These are phyloP conservation scores for Zaprionus lachaisei DNA, from an alignment of 1,140 invertebrate species.

Conservation along the genomic window DNA sequence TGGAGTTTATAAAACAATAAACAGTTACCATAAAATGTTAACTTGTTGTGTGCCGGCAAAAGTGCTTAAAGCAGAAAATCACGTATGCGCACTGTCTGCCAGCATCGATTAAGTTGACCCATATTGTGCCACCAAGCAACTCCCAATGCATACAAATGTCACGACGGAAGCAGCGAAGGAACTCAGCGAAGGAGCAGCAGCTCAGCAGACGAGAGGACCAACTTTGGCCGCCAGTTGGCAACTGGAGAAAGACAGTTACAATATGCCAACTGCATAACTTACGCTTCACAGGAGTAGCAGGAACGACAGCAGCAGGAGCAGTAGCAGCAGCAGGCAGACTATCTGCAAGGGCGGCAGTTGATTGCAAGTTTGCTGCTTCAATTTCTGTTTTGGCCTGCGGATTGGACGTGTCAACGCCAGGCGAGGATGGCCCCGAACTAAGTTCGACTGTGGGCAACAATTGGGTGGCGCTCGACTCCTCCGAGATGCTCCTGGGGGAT, in stretches of 20 bases:
- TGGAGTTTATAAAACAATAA: conserved; percentile 8
- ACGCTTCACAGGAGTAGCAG: conserved; percentile 45
- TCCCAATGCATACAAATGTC: conserved; percentile 52
- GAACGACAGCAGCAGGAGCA: neutral
- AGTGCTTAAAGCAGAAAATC: conserved; percentile 38
- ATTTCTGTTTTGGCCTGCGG: conserved; percentile 26
- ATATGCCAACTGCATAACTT: conserved; percentile 53
- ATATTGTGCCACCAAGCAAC: conserved; percentile 32
- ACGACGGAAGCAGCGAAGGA: neutral
- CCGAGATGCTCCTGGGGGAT: conserved; percentile 69
- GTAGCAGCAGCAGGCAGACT: neutral
- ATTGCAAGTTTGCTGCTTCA: conserved; percentile 1
- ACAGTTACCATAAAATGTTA: conserved; percentile 19
- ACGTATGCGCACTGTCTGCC: conserved; percentile 53
- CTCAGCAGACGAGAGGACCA: conserved; percentile 21
- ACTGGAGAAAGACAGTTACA: conserved; percentile 30
- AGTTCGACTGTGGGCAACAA: conserved; percentile 62
- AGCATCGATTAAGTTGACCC: conserved; percentile 48
- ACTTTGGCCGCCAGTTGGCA: conserved; percentile 43
- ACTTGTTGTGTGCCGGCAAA: neutral
- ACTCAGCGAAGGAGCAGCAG: neutral
- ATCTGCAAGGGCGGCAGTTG: conserved; percentile 2
- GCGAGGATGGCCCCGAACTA: conserved; percentile 42
- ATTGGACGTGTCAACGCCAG: conserved; percentile 44
- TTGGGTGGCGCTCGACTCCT: conserved; percentile 63